phyloP scores from a whole-genome alignment of 2,888 invertebrate species.

The Epinotia ramella region DNA sequence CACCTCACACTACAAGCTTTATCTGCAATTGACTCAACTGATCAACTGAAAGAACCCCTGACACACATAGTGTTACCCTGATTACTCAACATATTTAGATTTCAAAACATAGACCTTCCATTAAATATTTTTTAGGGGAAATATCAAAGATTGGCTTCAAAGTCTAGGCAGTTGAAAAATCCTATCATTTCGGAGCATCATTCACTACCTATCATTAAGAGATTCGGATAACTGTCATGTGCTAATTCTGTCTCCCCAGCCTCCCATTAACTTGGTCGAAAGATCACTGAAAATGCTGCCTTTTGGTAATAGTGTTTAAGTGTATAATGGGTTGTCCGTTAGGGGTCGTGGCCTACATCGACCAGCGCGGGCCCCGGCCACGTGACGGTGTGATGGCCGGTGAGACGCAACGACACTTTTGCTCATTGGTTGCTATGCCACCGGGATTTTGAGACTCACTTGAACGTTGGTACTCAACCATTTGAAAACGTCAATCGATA shows the following conservation, averaged over 20 bases:
- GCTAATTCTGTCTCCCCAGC: background rate
- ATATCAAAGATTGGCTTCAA: background rate
- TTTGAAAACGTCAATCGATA: too few relatives aligned
- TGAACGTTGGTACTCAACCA: too few relatives aligned
- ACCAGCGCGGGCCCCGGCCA: conserved; percentile 69
- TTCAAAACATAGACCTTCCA: background rate
- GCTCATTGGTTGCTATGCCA: conserved; percentile 41
- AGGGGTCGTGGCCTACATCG: conserved; percentile 77
- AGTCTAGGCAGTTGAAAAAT: background rate
- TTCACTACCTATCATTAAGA: conserved; percentile 1
- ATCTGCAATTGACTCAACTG: background rate
- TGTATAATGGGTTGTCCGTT: conserved; percentile 68
- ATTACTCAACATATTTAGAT: background rate
- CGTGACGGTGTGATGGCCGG: conserved; percentile 84
- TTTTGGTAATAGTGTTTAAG: conserved; percentile 49
- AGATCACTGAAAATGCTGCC: conserved; percentile 44
- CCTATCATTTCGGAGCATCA: background rate
- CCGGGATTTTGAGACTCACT: conserved; percentile 33
- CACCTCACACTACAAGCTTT: conserved; percentile 13
- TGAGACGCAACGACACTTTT: conserved; percentile 65
- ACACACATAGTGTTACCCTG: background rate
- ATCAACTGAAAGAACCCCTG: background rate
- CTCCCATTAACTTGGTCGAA: background rate
- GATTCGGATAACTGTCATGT: conserved; percentile 7
- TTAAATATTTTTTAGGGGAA: background rate